Percentiles rank a stretch among this genome's conserved stretches.
phyloP scores from a whole-genome alignment of 2,888 invertebrate species.

The Harmothoe impar region DNA sequence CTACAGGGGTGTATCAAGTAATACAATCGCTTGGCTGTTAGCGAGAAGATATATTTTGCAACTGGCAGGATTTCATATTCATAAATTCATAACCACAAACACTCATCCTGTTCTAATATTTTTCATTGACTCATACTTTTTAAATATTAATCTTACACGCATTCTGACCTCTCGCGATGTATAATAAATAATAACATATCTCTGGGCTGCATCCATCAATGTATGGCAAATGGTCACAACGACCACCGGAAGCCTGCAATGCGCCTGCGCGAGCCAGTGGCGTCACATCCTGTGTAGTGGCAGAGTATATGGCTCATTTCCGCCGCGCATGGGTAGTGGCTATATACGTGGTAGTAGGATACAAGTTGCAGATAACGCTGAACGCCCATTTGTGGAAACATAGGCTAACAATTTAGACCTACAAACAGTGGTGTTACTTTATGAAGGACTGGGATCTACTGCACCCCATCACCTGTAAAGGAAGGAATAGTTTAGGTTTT shows the following conservation, averaged over 20 bases:
- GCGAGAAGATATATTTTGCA: conserved; percentile 5
- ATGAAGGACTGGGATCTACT: conserved; percentile 39
- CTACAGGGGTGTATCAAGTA: no score
- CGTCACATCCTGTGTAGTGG: background rate
- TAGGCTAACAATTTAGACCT: background rate
- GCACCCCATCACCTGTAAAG: conserved; percentile 41
- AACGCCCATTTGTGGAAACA: background rate
- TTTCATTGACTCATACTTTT: no score
- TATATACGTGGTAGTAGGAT: background rate
- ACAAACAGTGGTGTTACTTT: background rate
- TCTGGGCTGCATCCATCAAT: background rate
- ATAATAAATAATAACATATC: no score
- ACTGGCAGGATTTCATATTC: conserved; percentile 1
- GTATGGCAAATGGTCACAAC: background rate
- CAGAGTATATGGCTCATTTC: no score
- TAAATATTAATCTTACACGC: no score
- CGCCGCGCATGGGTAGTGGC: no score
- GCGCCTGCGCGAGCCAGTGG: background rate
- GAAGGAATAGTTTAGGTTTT: background rate
- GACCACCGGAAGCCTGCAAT: background rate
- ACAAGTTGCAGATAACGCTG: background rate
- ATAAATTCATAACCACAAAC: conserved; percentile 4
- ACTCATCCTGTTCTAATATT: conserved; percentile 14
- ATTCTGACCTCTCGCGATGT: no score
- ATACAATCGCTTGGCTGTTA: background rate